Base-by-base conservation (phyloP, 2,113 vertebrate genomes). In the Eidolon helvum region DNA sequence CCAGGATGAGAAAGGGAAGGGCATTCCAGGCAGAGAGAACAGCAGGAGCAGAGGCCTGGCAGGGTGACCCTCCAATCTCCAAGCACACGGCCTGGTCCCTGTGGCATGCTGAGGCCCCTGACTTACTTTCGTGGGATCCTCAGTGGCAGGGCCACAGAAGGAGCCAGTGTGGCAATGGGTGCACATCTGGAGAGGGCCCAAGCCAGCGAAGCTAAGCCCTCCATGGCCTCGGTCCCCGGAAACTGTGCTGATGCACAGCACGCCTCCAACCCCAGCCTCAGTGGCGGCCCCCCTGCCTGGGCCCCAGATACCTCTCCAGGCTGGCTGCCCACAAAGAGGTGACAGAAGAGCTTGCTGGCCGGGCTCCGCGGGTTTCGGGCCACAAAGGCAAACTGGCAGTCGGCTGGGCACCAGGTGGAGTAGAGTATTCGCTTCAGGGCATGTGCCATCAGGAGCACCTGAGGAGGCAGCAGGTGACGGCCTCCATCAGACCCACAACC, bases 381-480 rank as follows among this genome's bases (percentile, higher is more conserved):
- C 78, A 99, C 97, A 0, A 99, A 99, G 96, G 99, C 99, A 26
- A 99, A 99, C 98, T 99, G 99, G 93, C 98, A 97, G 28, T 99
- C 98, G 0, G 97, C 30, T 0, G 98, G 99, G 0, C 98, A 97
- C 92, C 99, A 99, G 0, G 99, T 99, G 96, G 99, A 99, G 79
- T 99, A 99, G 2, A 99, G 99, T 85, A 99, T 98, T 35, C 99
- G 98, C 24, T 98, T 98, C 50, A 99, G 98, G 0, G 99, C 99
- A 0, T 99, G 99, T 0, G 99, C 99, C 99, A 99, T 99, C 91
- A 99, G 99, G 72, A 99, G 99, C 0, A 97, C 99, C 99, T 99
- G 98, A 28, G 30, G 0, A 50, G 65, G 59, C 33, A 77, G 5
- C 14, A 3, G 24, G 12, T 5, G 5, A 10, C 0, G 14, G 50